These are phyloP conservation scores for Clarias magur DNA, from an alignment of 2,113 vertebrate species.

Conservation along the genomic window DNA sequence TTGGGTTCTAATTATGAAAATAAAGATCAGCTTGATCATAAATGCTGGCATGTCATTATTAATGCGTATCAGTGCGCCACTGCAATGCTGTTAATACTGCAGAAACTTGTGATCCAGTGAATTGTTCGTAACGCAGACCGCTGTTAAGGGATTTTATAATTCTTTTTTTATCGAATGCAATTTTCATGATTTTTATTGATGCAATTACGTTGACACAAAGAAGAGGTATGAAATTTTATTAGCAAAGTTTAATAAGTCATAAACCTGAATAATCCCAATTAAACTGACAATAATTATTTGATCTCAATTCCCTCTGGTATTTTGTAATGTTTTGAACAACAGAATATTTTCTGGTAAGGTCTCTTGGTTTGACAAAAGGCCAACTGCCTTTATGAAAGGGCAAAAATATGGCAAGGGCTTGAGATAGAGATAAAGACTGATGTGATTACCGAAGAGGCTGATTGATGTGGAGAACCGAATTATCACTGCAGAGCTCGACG, in stretches of 20 bases:
- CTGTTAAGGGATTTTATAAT: constrained; percentile 44
- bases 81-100: constrained; percentile 48
- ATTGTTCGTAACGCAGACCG: constrained; percentile 10
- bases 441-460: constrained; percentile 75
- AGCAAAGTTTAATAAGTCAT: constrained; percentile 35
- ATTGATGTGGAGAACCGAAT: constrained; percentile 80
- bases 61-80: neutral
- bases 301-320: constrained; percentile 50
- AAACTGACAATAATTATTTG: constrained; percentile 65
- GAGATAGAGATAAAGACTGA: constrained; percentile 71
- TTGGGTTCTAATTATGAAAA: neutral
- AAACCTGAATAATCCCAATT: constrained; percentile 55
- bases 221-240: constrained; percentile 32
- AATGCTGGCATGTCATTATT: neutral
- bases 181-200: constrained; percentile 33
- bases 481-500: constrained; percentile 73
- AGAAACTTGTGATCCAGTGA: constrained; percentile 23
- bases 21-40: neutral
- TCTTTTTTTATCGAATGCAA: constrained; percentile 40
- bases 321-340: constrained; percentile 65
- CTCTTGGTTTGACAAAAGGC: constrained; percentile 52
- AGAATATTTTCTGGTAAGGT: constrained; percentile 50
- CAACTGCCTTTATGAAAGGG: constrained; percentile 55
- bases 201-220: constrained; percentile 49
- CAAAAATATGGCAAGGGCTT: constrained; percentile 52